Percentiles rank a stretch among this genome's conserved stretches.
Conservation (phyloP, 1,140 invertebrate genomes). For the Halesus radiatus region DNA sequence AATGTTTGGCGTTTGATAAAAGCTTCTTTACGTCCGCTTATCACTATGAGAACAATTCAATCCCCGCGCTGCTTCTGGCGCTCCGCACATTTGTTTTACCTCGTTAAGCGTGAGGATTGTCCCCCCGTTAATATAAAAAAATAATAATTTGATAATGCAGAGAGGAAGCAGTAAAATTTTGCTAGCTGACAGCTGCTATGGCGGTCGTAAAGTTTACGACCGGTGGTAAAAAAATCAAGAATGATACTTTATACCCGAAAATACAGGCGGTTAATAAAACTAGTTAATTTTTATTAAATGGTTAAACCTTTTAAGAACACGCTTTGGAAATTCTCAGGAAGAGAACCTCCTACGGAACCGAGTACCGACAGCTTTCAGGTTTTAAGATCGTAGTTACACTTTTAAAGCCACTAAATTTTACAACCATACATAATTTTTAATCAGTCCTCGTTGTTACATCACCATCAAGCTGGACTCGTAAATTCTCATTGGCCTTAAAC, state of each 20-base stretch:
- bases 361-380: background rate
- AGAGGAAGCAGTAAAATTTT: constrained; percentile 15
- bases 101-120: constrained; percentile 12
- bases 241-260: constrained; percentile 14
- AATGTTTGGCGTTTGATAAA: too few species aligned
- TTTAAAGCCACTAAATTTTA: constrained; percentile 24
- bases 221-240: constrained; percentile 13
- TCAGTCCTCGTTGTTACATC: constrained; percentile 12
- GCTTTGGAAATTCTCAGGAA: background rate
- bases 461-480: background rate
- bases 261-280: constrained; percentile 23
- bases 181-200: constrained; percentile 7
- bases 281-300: constrained; percentile 38
- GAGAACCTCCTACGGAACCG: background rate
- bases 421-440: constrained; percentile 28
- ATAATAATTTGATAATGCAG: constrained; percentile 26
- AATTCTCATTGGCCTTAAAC: background rate
- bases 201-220: constrained; percentile 19
- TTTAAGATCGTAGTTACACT: constrained; percentile 13
- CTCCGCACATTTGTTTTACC: background rate
- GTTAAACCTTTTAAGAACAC: constrained; percentile 32
- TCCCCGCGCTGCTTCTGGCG: background rate
- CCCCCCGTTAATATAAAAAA: constrained; percentile 24
- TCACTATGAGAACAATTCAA: too few species aligned
- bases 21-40: too few species aligned